Evolutionary conservation across 2,113 vertebrate genomes (phyloP).

Genomic region (Nothoprocta perdicaria): DNA sequence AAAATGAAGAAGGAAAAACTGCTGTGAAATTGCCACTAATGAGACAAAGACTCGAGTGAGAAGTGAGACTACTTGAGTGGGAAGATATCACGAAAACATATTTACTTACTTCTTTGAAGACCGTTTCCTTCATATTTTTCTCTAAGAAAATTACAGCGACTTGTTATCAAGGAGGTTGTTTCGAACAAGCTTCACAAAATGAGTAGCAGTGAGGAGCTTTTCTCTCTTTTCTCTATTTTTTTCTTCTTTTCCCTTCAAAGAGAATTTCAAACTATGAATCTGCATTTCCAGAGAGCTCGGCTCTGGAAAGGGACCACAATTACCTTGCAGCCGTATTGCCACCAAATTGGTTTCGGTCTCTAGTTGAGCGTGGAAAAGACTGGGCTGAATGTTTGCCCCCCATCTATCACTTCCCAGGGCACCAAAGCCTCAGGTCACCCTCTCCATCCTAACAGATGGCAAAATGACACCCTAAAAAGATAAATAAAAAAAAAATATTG

Average conservation of each 20-base stretch:
- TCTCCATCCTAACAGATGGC: accelerated
- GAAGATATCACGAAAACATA: neutral
- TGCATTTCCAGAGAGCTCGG: neutral
- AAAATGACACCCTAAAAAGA: neutral
- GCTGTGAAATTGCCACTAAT: neutral
- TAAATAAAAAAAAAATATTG: neutral
- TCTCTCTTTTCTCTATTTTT: neutral
- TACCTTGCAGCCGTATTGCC: neutral
- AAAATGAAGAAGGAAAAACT: neutral
- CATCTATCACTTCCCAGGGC: neutral
- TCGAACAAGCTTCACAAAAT: neutral
- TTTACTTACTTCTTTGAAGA: neutral
- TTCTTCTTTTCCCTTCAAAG: neutral
- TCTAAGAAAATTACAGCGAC: neutral
- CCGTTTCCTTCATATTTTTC: neutral
- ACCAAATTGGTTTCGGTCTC: neutral
- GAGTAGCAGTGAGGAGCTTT: neutral
- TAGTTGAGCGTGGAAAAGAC: neutral
- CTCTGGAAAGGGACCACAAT: neutral
- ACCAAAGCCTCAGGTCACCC: neutral
- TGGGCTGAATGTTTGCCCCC: neutral
- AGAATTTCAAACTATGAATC: neutral
- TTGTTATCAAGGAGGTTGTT: neutral
- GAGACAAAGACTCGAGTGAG: neutral
- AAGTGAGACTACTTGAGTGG: neutral